Evolutionary conservation across 1,140 invertebrate genomes (phyloP).

Genomic region (Bombus soroeensis): DNA sequence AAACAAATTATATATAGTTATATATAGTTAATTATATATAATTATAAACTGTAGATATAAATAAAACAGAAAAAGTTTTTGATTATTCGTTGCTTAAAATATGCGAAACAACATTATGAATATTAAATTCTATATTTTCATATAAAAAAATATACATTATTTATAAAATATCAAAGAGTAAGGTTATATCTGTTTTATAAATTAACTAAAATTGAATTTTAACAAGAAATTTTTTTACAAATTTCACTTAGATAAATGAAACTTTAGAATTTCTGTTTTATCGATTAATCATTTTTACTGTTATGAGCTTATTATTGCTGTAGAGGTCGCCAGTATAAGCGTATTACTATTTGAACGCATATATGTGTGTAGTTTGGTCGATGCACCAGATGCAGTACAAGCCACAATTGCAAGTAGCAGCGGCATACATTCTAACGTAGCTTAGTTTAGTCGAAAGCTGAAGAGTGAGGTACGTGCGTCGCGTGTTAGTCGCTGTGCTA

Average conservation of each 20-base stretch:
- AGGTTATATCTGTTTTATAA: background rate
- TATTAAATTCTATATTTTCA: background rate
- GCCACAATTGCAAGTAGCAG: too few relatives aligned
- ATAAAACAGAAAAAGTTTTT: background rate
- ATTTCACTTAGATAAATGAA: background rate
- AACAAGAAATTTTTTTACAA: background rate
- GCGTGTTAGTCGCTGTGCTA: background rate
- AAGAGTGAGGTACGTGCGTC: background rate
- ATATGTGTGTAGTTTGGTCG: too few relatives aligned
- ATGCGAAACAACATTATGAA: background rate
- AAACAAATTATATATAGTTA: background rate
- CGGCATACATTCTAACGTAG: background rate
- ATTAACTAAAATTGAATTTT: background rate
- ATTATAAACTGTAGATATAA: background rate
- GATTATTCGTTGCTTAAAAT: background rate
- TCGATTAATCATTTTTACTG: background rate
- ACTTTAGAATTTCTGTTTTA: conserved; percentile 18
- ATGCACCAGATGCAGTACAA: background rate
- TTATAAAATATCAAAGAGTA: background rate
- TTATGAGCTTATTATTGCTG: background rate
- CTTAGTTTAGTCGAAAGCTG: conserved; percentile 14
- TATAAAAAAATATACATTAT: background rate
- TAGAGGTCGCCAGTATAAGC: background rate
- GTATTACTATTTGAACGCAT: background rate
- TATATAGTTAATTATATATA: too few relatives aligned